Evolutionary conservation across 2,888 invertebrate species (phyloP), one percentile per base, ranked within the genome.

Genomic region (Toxonevra muliebris): DNA sequence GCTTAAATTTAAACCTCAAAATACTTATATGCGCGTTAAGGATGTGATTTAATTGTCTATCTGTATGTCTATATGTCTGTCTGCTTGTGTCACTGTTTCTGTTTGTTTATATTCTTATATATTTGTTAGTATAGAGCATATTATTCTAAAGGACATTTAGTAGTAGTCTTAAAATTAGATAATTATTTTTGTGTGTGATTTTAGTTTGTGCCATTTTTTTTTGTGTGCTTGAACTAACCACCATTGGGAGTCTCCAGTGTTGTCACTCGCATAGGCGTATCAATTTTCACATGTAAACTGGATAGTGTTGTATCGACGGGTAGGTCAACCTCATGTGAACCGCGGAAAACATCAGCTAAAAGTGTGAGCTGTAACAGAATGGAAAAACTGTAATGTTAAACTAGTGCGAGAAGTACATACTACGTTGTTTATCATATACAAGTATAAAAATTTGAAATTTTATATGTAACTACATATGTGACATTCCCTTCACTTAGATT

Each of bases 181-280:
- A 17, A 48, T 60, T 20, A n/a, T 60, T 43, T 20, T 43, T 59
- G 57, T 30, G 17, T 62, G 63, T 54, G 63, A 40, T 17, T 55
- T 40, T 55, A 41, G 15, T 15, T 13, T 19, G 20, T 45, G 42
- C 17, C 1, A 41, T 54, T 55, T 41, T 45, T 61, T 20, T 65
- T 53, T 77, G 42, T 71, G 17, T 65, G 20, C 55, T 15, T 58
- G 50, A 77, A 82, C 87, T 86, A 80, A 85, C 84, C 84, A 80
- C 84, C 85, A 84, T 83, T 77, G 82, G 87, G 84, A 81, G 86
- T 81, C 73, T 80, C 78, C 82, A 81, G 71, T 72, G 81, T 79
- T 72, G 82, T 84, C 74, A 76, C 75, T 71, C 82, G 76, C 80
- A 85, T 81, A 40, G 80, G 76, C 69, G 82, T 80, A 75, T 85